Conservation (phyloP, 2,797 vertebrate species). For the Gymnothorax javanicus region DNA sequence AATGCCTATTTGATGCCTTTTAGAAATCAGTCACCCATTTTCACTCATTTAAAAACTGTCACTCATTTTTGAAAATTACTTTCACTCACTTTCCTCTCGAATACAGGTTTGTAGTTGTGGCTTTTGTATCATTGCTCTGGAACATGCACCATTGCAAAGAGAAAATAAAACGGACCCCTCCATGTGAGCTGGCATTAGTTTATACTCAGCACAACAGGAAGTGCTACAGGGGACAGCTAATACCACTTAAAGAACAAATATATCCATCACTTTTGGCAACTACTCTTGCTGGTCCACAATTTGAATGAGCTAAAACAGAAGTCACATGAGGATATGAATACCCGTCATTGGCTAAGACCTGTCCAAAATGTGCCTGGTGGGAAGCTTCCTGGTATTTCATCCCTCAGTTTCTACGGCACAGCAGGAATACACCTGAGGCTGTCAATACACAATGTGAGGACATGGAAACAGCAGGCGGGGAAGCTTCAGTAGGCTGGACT, state of each 20-base stretch:
- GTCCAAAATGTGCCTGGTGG: neutral
- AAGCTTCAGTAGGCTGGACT: neutral
- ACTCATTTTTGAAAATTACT: neutral
- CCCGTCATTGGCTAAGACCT: neutral
- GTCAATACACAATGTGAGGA: neutral
- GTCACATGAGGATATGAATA: neutral
- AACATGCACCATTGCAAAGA: neutral
- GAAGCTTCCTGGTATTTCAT: neutral
- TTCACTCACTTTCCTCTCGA: neutral
- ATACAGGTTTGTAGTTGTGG: neutral
- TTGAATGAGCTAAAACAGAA: neutral
- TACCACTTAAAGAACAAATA: neutral
- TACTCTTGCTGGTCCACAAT: neutral
- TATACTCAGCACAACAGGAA: neutral
- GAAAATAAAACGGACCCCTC: neutral
- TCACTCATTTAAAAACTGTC: neutral
- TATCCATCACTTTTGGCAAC: neutral
- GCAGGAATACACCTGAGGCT: neutral
- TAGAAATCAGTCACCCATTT: neutral
- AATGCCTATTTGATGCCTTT: neutral
- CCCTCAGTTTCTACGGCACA: neutral
- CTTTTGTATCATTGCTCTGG: neutral
- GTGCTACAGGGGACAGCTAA: neutral
- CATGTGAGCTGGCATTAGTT: neutral
- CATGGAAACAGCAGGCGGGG: conserved; percentile 8